Evolutionary conservation across 1,140 invertebrate species (phyloP), one percentile per base, ranked within the genome.

Genomic region (Rhopalosiphum maidis): DNA sequence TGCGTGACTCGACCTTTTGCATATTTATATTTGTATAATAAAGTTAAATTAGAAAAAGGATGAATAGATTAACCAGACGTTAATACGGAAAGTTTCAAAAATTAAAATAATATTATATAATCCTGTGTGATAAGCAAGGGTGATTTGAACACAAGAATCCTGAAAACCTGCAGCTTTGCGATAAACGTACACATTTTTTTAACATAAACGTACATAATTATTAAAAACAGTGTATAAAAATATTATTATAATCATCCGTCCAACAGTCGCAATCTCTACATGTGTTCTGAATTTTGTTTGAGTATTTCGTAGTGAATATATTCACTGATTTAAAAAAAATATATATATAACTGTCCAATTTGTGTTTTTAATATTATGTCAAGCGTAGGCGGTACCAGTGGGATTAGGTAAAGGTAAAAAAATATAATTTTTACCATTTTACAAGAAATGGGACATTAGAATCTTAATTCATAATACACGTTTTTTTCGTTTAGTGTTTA

Each of bases 31-130:
- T 68, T 30, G 11, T 68, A 68, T 77, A 77, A 77, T 77, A 77
- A 77, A 77, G 60, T 77, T 77, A 77, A 77, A 77, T 77, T 77
- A 77, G 60, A 77, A 77, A 68, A 77, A 77, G 60, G 30, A 77
- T 77, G 30, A 77, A 77, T 77, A 77, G 30, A 77, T 77, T 77
- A 77, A n/a, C 60, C 60, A 77, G 5, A n/a, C 30, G 30, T 77
- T 77, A 77, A 77, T 77, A 77, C 30, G 60, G 15, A 77, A 77
- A 77, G 60, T 77, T 77, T 77, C 30, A 77, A 77, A 77, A 77
- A 77, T 77, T 77, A 77, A 77, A 77, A 77, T 77, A 77, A 35
- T 77, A 77, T 77, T n/a, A n/a, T 77, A n/a, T 77, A 77, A 77
- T 77, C n/a, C 60, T 77, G 6, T 35, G 30, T 77, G 60, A 77